These are phyloP conservation scores for Calidris pugnax DNA, from an alignment of 2,113 vertebrate species.

Conservation along the genomic window DNA sequence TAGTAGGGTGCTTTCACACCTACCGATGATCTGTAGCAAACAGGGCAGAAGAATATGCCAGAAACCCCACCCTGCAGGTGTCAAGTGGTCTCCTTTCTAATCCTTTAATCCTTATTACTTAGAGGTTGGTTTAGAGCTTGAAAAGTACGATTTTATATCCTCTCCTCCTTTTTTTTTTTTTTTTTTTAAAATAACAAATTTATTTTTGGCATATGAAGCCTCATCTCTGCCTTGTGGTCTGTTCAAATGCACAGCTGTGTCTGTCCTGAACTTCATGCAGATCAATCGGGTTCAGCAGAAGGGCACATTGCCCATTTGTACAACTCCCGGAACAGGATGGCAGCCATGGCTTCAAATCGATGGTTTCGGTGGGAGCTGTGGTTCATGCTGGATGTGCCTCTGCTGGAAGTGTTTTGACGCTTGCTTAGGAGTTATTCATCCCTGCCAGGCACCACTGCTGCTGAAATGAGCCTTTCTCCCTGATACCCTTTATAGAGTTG, in stretches of 20 bases:
- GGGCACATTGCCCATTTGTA: not conserved
- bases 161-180: not conserved
- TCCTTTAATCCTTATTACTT: not conserved
- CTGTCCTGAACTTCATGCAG: not conserved
- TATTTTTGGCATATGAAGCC: not conserved
- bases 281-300: slow-evolving; percentile 23
- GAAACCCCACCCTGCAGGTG: not conserved
- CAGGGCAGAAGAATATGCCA: not conserved
- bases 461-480: not conserved
- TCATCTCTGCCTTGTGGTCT: not conserved
- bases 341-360: not conserved
- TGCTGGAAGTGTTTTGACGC: not conserved
- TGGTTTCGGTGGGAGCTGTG: not conserved
- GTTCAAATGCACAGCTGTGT: not conserved
- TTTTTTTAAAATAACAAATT: not conserved
- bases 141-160: not conserved
- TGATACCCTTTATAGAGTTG: not conserved
- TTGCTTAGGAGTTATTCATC: not conserved
- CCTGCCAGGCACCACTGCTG: not conserved
- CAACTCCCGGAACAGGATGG: not conserved
- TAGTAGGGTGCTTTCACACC: not conserved
- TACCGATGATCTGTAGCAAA: not conserved
- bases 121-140: not conserved
- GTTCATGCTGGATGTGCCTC: not conserved
- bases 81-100: not conserved